Base-by-base conservation (phyloP, 1,140 invertebrate genomes). In the Leptopilina boulardi region DNA sequence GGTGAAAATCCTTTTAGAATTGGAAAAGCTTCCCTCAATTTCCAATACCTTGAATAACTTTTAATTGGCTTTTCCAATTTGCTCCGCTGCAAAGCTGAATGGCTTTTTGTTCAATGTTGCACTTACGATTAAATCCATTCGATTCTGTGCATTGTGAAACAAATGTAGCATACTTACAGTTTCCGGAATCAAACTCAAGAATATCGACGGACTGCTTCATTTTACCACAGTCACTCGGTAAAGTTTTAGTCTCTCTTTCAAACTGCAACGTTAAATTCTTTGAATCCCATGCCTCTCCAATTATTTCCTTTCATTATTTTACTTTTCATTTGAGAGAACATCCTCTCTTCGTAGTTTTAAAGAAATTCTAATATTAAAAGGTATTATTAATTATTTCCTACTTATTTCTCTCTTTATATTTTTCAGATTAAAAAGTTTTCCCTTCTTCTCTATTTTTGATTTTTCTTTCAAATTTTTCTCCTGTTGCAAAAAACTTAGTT, bases 11-110 rank as follows among this genome's bases (percentile, higher is more conserved):
- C 74, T 47, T 47, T 79, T 18, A 41, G 21, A n/a, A 59, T 74
- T 47, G 26, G 76, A 82, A 70, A 56, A 56, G 21, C 51, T 21
- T 56, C 5, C 18, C 18, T 56, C 19, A 56, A 56, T 56, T 3
- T 21, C 2, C 51, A 19, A 51, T 51, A 8, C 47, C 47, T 10
- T 56, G 54, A 75, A 82, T 83, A 89, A 89, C 86, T 90, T 88
- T 88, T 89, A 89, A 89, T 90, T 89, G 85, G 83, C 80, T 88
- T 84, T 86, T 87, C 84, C 83, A 86, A 86, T 86, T 85, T 84
- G 75, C 78, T 42, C 13, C 71, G 74, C 77, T 74, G 77, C 66
- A 77, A 44, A 70, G 70, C 76, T 26, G 21, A 26, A 56, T 26
- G 10, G 19, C 54, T n/a, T 56, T 82, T 82, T 83, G 80, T 82